Conservation (phyloP, 2,797 vertebrate species). For the Paguma larvata region DNA sequence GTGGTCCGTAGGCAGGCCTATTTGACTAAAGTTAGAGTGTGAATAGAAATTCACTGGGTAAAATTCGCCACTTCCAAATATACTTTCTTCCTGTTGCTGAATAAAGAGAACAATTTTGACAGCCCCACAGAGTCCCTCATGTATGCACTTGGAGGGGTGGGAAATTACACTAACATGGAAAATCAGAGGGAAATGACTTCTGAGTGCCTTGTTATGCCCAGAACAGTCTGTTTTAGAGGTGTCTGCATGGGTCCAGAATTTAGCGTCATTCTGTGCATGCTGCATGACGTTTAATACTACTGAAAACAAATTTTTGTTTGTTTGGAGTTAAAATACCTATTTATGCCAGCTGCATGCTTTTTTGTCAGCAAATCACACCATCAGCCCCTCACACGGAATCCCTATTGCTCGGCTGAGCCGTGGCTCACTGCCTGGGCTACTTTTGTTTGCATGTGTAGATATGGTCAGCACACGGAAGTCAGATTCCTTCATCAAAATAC, state of each 20-base stretch:
- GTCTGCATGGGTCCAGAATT: not conserved
- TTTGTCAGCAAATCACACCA: not conserved
- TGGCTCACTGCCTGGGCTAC: not conserved
- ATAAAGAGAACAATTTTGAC: not conserved
- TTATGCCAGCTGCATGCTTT: not conserved
- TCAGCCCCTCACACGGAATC: not conserved
- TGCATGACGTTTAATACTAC: not conserved
- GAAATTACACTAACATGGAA: not conserved
- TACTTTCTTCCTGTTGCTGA: not conserved
- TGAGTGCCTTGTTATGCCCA: not conserved
- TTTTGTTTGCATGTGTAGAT: not conserved
- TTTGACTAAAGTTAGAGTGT: not conserved
- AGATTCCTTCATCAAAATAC: not conserved
- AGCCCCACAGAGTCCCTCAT: not conserved
- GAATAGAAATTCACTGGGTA: not conserved
- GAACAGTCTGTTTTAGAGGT: not conserved
- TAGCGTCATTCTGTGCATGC: not conserved
- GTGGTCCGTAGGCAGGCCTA: not conserved
- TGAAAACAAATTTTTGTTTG: not conserved
- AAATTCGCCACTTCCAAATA: not conserved
- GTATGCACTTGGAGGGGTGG: not conserved
- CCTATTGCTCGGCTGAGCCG: rapidly evolving
- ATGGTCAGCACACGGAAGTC: not conserved
- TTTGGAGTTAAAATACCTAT: not conserved
- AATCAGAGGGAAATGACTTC: not conserved